phyloP scores from a whole-genome alignment of 2,888 invertebrate species.

The Dione vanillae region DNA sequence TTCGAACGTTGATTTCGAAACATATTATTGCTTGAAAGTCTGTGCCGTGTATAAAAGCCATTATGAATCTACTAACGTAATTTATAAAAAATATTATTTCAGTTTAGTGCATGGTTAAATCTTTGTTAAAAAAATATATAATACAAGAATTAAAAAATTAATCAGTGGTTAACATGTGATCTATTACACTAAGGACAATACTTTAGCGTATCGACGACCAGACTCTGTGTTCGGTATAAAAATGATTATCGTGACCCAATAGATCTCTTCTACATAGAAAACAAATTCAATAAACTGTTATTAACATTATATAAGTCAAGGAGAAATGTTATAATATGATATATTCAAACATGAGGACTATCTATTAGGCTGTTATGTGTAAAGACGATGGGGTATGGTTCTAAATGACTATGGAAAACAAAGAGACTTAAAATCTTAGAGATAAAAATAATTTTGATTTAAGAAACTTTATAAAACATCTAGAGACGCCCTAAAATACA shows the following conservation, averaged over 20 bases:
- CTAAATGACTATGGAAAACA: constrained; percentile 17
- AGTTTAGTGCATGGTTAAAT: no score
- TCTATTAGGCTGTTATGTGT: constrained; percentile 1
- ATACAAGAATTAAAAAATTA: no score
- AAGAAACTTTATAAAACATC: no score
- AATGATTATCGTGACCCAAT: neutral
- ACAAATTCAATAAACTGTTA: neutral
- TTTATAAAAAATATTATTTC: no score
- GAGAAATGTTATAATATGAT: neutral
- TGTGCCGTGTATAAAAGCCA: neutral
- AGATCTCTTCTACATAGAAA: neutral
- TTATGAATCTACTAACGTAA: neutral
- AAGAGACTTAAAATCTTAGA: no score
- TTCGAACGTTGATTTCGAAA: constrained; percentile 19
- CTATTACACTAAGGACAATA: no score
- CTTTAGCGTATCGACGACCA: no score
- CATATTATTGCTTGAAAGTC: neutral
- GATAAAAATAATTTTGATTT: no score
- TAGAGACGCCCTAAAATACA: constrained; percentile 9
- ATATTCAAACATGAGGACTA: neutral
- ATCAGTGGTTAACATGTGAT: no score
- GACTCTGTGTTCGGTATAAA: no score
- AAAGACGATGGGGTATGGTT: constrained; percentile 12
- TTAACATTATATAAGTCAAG: neutral
- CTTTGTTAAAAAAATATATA: no score